Conservation (phyloP, 2,797 vertebrate species). For the Chrosomus eos region DNA sequence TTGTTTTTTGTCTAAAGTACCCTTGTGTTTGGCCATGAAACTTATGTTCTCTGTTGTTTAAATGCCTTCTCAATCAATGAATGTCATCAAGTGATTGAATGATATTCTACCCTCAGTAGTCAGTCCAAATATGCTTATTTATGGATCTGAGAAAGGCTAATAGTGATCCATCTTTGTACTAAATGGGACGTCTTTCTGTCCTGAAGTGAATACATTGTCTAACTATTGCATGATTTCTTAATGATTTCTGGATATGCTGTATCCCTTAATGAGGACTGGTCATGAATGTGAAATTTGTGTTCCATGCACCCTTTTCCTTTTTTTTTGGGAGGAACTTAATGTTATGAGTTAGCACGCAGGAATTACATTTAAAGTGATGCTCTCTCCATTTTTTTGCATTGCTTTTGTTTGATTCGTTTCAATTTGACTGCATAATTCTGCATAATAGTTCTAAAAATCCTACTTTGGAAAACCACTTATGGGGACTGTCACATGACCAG, state of each 20-base stretch:
- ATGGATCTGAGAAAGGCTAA: background rate
- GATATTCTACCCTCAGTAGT: background rate
- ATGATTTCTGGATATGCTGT: background rate
- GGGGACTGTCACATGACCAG: background rate
- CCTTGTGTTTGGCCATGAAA: background rate
- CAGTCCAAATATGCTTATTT: background rate
- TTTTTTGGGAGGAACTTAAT: background rate
- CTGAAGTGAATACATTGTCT: background rate
- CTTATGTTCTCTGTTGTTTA: background rate
- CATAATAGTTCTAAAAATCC: background rate
- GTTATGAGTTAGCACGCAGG: background rate
- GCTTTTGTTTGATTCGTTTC: background rate
- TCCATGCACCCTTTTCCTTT: background rate
- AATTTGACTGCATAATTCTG: background rate
- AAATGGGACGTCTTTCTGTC: background rate
- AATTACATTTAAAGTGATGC: background rate
- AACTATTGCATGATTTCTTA: background rate
- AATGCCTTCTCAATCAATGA: background rate
- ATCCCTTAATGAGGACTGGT: background rate
- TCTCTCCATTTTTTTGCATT: background rate
- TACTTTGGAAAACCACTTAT: background rate
- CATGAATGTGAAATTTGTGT: background rate
- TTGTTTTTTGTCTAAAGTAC: background rate
- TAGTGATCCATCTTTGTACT: background rate
- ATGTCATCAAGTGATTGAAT: background rate